Base-by-base conservation (phyloP, 1,140 invertebrate genomes). In the Macrobrachium nipponense region DNA sequence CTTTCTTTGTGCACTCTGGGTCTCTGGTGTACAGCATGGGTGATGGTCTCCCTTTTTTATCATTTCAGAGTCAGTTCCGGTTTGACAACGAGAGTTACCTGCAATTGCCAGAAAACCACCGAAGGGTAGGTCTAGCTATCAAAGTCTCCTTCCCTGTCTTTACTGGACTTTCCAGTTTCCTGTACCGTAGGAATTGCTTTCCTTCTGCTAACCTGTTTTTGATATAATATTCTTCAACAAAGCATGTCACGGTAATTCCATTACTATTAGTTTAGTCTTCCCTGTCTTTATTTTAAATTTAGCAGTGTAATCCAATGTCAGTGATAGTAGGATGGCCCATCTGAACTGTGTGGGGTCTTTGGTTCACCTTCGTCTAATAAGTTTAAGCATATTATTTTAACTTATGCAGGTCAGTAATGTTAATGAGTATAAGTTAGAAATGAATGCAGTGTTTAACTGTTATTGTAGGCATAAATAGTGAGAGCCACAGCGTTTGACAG, bases 61-160 rank as follows among this genome's bases (percentile, higher is more conserved):
- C 77, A 72, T 90, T 90, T 51, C 94, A 98, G 97, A 98, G 97
- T 94, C 97, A 99, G 93, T 99, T 99, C 93, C 95, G 97, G 91
- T 99, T 98, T 94, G 97, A 98, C 93, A 98, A 98, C 93, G 98
- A 99, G 93, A 98, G 96, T 93, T 95, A 97, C 93, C 94, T 98
- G 92, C 96, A 96, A 93, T 94, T 98, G 91, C 96, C 96, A 92
- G 97, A 98, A 93, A 97, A 97, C 93, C 96, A 97, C 93, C 96
- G 96, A 94, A 94, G 96, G 96, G 96, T 98, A 95, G 97, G 96
- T 20, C 62, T 20, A 73, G 60, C 17, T 20, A 73, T 68, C 17
- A 68, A 73, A 75, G 88, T 80, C 8, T 68, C 20, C 18, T 15
- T 68, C 2, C n/a, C 8, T 20, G 8, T 11, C 51, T 23, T 17